phyloP scores from a whole-genome alignment of 1,140 invertebrate species.

The Euborellia annulipes region DNA sequence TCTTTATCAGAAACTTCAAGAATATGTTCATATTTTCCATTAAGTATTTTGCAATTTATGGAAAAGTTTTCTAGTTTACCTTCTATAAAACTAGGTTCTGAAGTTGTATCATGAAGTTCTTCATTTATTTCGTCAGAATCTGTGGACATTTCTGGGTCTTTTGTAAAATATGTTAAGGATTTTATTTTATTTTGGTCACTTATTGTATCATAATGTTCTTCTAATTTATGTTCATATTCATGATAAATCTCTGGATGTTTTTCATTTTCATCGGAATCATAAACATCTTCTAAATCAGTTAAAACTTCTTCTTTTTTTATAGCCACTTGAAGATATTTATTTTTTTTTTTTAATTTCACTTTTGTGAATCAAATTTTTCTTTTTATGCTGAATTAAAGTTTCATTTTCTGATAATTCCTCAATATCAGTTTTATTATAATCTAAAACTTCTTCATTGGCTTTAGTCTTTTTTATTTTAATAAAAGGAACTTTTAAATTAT shows the following conservation, averaged over 20 bases:
- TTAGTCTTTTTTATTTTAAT: background rate
- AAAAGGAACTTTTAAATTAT: conserved; percentile 1
- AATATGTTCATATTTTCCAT: too few relatives aligned
- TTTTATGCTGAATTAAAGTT: background rate
- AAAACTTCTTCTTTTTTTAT: conserved; percentile 19
- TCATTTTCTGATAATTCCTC: conserved; percentile 31
- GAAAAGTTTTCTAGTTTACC: too few relatives aligned
- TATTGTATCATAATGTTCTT: background rate
- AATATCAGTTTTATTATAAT: conserved; percentile 29
- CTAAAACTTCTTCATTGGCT: background rate
- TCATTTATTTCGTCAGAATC: too few relatives aligned
- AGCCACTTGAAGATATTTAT: background rate
- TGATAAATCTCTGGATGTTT: background rate
- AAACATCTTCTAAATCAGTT: conserved; percentile 35
- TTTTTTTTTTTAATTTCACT: too few relatives aligned
- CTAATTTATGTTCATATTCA: conserved; percentile 9
- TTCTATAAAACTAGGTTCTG: too few relatives aligned
- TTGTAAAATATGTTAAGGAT: too few relatives aligned
- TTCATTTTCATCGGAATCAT: conserved; percentile 12
- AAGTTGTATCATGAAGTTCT: too few relatives aligned
- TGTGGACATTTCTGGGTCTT: too few relatives aligned
- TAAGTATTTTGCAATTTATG: too few relatives aligned
- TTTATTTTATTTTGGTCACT: too few relatives aligned
- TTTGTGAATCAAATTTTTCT: too few relatives aligned
- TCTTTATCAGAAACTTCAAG: too few relatives aligned